phyloP scores from a whole-genome alignment of 1,140 invertebrate species.

The Parapsyche elsis region DNA sequence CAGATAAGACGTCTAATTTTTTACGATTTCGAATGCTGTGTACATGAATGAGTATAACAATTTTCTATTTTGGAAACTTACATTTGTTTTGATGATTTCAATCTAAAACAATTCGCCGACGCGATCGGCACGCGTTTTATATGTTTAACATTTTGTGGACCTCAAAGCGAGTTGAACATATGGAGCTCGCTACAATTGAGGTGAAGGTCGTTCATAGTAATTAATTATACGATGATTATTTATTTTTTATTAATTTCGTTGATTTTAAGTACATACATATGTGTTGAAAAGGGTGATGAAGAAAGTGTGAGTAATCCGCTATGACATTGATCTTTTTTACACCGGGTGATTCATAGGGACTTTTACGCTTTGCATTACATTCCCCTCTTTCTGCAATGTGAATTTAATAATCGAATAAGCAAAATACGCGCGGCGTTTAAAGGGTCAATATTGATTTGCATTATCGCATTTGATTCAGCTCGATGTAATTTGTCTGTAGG shows the following conservation, averaged over 20 bases:
- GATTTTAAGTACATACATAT: background rate
- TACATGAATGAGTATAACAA: background rate
- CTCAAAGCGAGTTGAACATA: background rate
- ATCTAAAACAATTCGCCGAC: background rate
- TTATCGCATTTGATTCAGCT: too few relatives aligned
- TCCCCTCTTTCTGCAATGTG: too few relatives aligned
- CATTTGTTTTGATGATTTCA: background rate
- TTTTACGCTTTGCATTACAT: too few relatives aligned
- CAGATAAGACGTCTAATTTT: background rate
- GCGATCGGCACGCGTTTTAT: too few relatives aligned
- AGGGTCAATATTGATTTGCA: too few relatives aligned
- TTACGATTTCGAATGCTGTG: background rate
- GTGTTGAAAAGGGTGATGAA: too few relatives aligned
- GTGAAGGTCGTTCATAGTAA: conserved; percentile 1
- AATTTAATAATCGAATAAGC: too few relatives aligned
- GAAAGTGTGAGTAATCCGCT: too few relatives aligned
- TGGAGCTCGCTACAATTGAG: background rate
- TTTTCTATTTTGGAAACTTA: too few relatives aligned
- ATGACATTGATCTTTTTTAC: too few relatives aligned
- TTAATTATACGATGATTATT: background rate
- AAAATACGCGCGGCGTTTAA: too few relatives aligned
- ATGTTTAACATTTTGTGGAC: background rate
- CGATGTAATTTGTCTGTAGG: background rate
- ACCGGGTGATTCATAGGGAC: too few relatives aligned
- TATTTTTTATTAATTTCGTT: background rate